phyloP scores from a whole-genome alignment of 2,888 invertebrate genomes.

The Laspeyria flexula region DNA sequence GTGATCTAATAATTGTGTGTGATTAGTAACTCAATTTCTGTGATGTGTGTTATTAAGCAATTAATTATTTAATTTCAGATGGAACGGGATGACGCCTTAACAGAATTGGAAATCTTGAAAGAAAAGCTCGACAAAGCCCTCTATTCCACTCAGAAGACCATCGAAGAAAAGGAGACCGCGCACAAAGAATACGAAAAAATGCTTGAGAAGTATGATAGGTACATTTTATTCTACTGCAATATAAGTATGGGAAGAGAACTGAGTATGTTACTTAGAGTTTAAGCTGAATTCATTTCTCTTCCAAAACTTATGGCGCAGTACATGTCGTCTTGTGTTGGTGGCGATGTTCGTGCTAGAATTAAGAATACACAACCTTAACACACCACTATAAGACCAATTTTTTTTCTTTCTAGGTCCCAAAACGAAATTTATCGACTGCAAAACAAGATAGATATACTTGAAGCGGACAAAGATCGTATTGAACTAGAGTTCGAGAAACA shows the following conservation, averaged over 20 bases:
- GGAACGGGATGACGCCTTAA: conserved; percentile 94
- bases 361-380: conserved; percentile 28
- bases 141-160: conserved; percentile 92
- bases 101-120: conserved; percentile 94
- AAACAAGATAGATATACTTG: conserved; percentile 94
- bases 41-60: too few relatives aligned
- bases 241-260: conserved; percentile 3
- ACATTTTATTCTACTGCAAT: conserved; percentile 56
- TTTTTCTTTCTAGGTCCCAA: conserved; percentile 89
- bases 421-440: conserved; percentile 95
- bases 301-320: conserved; percentile 15
- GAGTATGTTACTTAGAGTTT: not conserved
- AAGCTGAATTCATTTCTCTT: not conserved
- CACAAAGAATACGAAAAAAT: conserved; percentile 97
- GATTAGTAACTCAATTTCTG: too few relatives aligned
- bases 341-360: conserved; percentile 44
- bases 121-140: conserved; percentile 96
- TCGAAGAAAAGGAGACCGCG: conserved; percentile 94
- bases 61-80: conserved; percentile 83
- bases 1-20: too few relatives aligned
- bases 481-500: conserved; percentile 95
- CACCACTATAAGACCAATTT: conserved; percentile 12
- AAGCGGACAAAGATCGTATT: conserved; percentile 94
- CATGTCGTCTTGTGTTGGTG: conserved; percentile 78
- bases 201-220: conserved; percentile 96